Conservation (phyloP, 2,797 vertebrate species). For the Hemibagrus guttatus region DNA sequence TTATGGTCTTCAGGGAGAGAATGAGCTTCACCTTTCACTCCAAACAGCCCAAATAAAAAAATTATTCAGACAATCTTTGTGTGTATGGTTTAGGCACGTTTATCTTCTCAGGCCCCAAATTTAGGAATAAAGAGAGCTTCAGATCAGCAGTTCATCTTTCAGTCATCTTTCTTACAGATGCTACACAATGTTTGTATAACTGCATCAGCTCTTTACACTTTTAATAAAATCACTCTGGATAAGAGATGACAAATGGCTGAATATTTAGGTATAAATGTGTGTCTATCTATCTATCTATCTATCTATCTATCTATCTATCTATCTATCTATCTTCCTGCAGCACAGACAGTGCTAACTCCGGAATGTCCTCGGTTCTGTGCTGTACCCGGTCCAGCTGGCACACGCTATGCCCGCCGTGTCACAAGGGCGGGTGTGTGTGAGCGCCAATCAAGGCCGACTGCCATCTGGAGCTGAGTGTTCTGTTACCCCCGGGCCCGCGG, state of each 20-base stretch:
- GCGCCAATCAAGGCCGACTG: slow-evolving; percentile 67
- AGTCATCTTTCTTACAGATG: not conserved
- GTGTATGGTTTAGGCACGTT: not conserved
- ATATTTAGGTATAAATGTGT: not conserved
- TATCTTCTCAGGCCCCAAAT: not conserved
- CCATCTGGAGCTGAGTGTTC: slow-evolving; percentile 75
- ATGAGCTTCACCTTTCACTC: not conserved
- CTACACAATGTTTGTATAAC: not conserved
- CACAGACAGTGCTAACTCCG: slow-evolving; percentile 17
- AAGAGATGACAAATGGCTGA: not conserved
- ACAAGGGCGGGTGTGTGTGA: slow-evolving; percentile 62
- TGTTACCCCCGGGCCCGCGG: slow-evolving; percentile 62
- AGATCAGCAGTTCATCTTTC: not conserved
- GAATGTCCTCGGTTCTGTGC: slow-evolving; percentile 40
- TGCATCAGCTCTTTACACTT: not conserved
- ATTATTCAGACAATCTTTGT: not conserved
- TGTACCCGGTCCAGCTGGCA: slow-evolving; percentile 58
- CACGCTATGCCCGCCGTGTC: slow-evolving; percentile 40
- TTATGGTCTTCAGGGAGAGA: not conserved
- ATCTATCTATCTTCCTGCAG: slow-evolving; percentile 2
- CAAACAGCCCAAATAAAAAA: not conserved
- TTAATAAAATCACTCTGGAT: not conserved
- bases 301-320: slow-evolving; percentile 7
- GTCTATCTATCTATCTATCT: slow-evolving; percentile 1
- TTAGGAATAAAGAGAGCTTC: not conserved